Percentiles rank a stretch among this genome's conserved stretches.
Conservation (phyloP, 2,113 vertebrate species). For the Coryphaenoides rupestris region DNA sequence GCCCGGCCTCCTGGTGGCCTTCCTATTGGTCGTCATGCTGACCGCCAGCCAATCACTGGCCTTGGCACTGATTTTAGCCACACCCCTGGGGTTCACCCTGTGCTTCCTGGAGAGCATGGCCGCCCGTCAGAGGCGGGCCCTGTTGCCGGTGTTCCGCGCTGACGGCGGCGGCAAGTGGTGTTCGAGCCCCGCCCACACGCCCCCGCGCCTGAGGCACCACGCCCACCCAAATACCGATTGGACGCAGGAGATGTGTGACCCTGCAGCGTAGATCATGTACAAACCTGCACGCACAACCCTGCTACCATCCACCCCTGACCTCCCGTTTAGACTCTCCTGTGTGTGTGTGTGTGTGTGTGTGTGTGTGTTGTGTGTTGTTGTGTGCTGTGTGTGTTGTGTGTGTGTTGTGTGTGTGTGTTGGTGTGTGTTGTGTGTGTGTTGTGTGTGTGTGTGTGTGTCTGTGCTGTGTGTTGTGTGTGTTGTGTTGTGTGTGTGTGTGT, state of each 20-base stretch:
- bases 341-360: not conserved
- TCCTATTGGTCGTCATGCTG: constrained; percentile 80
- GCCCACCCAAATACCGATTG: constrained; percentile 13
- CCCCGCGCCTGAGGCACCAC: constrained; percentile 41
- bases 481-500: not conserved
- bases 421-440: no score
- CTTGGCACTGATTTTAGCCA: constrained; percentile 83
- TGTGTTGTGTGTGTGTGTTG: no score
- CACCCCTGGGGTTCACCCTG: constrained; percentile 89
- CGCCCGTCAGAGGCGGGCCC: constrained; percentile 38
- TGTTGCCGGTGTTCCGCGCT: not conserved
- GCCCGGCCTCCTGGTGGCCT: constrained; percentile 83
- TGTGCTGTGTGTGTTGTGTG: no score
- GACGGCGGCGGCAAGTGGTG: not conserved
- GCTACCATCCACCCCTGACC: constrained; percentile 9
- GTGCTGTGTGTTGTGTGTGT: no score
- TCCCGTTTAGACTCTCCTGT: not conserved
- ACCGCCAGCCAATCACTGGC: constrained; percentile 88
- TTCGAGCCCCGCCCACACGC: constrained; percentile 19
- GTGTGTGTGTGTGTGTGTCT: no score
- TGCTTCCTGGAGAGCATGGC: constrained; percentile 87
- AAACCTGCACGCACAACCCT: constrained; percentile 1
- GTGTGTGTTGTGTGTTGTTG: no score
- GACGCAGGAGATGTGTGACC: constrained; percentile 84
- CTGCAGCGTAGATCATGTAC: constrained; percentile 65